These are phyloP conservation scores for Hoplodrina blanda DNA, from an alignment of 2,888 invertebrate genomes.

Conservation along the genomic window DNA sequence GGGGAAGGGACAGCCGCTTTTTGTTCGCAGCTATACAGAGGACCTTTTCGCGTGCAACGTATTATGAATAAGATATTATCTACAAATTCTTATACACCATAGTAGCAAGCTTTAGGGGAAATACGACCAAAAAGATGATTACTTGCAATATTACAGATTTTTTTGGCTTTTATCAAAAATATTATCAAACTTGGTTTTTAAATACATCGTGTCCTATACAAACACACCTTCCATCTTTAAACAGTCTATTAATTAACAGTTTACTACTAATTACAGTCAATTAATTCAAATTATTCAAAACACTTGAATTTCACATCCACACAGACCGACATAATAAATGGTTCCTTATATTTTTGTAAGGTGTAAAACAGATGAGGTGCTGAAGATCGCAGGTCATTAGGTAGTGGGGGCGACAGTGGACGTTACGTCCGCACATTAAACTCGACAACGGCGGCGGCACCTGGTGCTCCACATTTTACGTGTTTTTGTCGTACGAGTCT, in stretches of 20 bases:
- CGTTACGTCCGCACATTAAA: conserved; percentile 25
- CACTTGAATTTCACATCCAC: neutral
- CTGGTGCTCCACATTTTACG: conserved; percentile 39
- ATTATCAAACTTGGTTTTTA: neutral
- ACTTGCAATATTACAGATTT: conserved; percentile 11
- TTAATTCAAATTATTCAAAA: too few relatives aligned
- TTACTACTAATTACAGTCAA: too few relatives aligned
- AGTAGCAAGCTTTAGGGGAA: neutral
- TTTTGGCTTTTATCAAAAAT: neutral
- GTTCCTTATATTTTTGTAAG: neutral
- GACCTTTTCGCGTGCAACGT: conserved; percentile 42
- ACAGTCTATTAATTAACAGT: too few relatives aligned
- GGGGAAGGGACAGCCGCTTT: conserved; percentile 30
- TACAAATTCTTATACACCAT: conserved; percentile 16
- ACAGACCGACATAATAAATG: neutral
- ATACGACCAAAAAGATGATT: neutral
- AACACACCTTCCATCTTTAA: too few relatives aligned
- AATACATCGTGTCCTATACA: too few relatives aligned
- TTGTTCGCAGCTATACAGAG: conserved; percentile 33
- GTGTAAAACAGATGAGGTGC: neutral
- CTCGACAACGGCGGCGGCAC: conserved; percentile 39
- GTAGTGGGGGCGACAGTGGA: neutral
- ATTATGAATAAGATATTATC: conserved; percentile 44
- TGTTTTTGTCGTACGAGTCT: conserved; percentile 41
- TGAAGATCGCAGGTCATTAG: conserved; percentile 21